Evolutionary conservation across 2,113 vertebrate genomes (phyloP), one percentile per base, ranked within the genome.

Genomic region (Diadophis punctatus): DNA sequence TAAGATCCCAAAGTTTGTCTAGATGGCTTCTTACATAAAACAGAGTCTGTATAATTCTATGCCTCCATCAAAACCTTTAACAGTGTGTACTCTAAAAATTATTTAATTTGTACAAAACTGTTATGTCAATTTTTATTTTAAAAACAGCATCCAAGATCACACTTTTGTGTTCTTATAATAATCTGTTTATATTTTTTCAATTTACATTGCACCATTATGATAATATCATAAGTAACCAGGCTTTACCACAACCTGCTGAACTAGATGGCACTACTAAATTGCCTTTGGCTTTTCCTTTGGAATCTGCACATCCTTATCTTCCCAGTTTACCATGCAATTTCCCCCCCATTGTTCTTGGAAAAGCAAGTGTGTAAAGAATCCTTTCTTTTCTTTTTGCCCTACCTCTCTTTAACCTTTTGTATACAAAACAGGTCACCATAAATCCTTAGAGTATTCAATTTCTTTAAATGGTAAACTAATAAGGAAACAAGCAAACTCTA

Each of bases 331-430:
- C 53, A 48, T 90, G 30, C 90, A 53, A 0, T 90, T 91, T 58
- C 46, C 46, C 46, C 46, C 46, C 90, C 34, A 89, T 23, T 80
- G 88, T 51, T 91, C 39, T 92, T 48, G 34, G 11, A 87, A 87
- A 43, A 11, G 22, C 27, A n/a, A 0, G 0, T 80, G 8, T 89
- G 94, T 87, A 12, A 90, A 1, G 10, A 52, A 23, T 92, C 1
- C 9, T 74, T 93, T 85, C 90, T 6, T 91, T 94, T 90, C 30
- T 95, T 93, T 91, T 91, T 20, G 91, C 93, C 94, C 90, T 0
- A 30, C 0, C 6, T 87, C 90, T 92, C 3, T 0, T 0, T 93
- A 94, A 93, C 87, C 3, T 89, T 93, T 49, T 94, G 93, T 95
- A 74, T 49, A 89, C 88, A 89, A 92, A 92, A 92, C 68, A 92